Evolutionary conservation across 2,888 invertebrate genomes (phyloP), one percentile per base, ranked within the genome.

Genomic region (Sphaeridia pumilis): DNA sequence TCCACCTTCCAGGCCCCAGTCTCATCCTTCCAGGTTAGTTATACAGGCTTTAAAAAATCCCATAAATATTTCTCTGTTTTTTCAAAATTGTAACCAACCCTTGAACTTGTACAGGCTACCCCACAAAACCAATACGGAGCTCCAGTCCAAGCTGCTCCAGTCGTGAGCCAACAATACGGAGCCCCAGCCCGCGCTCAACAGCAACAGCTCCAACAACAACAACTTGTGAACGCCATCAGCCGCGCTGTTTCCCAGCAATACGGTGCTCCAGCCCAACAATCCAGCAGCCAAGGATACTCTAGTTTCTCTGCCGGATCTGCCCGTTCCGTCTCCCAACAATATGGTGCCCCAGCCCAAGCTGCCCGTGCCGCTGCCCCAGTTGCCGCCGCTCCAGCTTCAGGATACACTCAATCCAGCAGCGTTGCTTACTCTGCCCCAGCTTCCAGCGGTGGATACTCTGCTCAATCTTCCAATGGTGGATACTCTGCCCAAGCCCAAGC

Each of bases 1-100:
- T 7, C 43, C 7, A 7, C 34, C 50, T 41, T 12, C 49, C 49
- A 43, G 46, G 46, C 46, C n/a, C 58, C 56, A 12, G 21, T 34
- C 12, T 47, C 43, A 46, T 35, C 17, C 35, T 46, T 31, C 43
- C 49, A 41, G 22, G 48, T 38, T 46, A 51, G n/a, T n/a, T n/a
- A n/a, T n/a, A n/a, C n/a, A n/a, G n/a, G n/a, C n/a, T n/a, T n/a
- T n/a, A n/a, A n/a, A n/a, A n/a, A n/a, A n/a, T n/a, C n/a, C n/a
- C n/a, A n/a, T n/a, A n/a, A n/a, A n/a, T n/a, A n/a, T n/a, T n/a
- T n/a, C n/a, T n/a, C n/a, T n/a, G n/a, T n/a, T n/a, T n/a, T n/a
- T n/a, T n/a, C n/a, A n/a, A n/a, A n/a, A n/a, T n/a, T n/a, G n/a
- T n/a, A n/a, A n/a, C n/a, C n/a, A n/a, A n/a, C n/a, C n/a, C n/a